Evolutionary conservation across 2,797 vertebrate genomes (phyloP).

Genomic region (Phyllotis vaccarum): DNA sequence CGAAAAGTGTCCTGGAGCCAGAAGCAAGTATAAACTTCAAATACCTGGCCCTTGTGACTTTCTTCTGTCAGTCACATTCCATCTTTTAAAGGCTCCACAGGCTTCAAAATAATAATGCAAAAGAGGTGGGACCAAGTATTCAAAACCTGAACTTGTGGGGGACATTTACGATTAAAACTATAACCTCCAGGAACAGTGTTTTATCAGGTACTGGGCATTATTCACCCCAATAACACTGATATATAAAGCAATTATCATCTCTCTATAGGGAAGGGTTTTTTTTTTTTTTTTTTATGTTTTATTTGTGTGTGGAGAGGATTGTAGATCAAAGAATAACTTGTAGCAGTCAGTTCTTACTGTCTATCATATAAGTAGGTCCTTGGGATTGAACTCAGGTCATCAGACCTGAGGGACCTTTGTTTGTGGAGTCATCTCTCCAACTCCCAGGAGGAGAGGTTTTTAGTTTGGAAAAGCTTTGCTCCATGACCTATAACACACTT

Average conservation of each 20-base stretch:
- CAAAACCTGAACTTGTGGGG: not conserved
- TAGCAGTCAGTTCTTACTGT: not conserved
- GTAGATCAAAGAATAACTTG: not conserved
- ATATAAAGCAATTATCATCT: not conserved
- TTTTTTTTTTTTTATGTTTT: constrained; percentile 33
- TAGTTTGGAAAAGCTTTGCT: constrained; percentile 13
- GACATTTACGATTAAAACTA: not conserved
- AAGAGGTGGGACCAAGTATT: not conserved
- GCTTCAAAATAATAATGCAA: not conserved
- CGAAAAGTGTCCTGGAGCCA: not conserved
- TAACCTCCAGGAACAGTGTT: not conserved
- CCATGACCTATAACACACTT: not conserved
- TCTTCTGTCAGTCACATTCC: not conserved
- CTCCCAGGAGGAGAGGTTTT: not conserved
- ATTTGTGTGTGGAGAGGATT: not conserved
- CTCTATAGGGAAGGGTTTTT: not conserved
- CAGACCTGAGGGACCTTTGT: not conserved
- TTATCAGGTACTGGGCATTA: not conserved
- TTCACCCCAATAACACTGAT: not conserved
- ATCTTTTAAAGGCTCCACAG: not conserved
- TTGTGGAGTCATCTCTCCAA: not conserved
- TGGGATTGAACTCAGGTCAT: not conserved
- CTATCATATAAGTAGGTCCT: not conserved
- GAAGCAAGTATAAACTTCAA: not conserved
- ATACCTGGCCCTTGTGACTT: not conserved